phyloP scores from a whole-genome alignment of 1,140 invertebrate species.

The Ceratina calcarata region DNA sequence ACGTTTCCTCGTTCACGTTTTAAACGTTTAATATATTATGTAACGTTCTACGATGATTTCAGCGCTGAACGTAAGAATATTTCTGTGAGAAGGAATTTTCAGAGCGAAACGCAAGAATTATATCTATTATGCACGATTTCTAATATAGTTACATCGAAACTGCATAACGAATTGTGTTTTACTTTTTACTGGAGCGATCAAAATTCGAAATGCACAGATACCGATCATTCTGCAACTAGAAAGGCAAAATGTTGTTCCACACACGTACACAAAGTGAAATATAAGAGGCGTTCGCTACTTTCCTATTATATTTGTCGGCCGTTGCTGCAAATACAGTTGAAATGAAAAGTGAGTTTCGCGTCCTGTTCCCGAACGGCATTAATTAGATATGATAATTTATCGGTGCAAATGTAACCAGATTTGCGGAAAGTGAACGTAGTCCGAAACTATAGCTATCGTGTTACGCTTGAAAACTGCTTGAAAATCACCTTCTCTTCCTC shows the following conservation, averaged over 20 bases:
- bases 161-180: conserved; percentile 2
- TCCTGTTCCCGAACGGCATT: neutral
- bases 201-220: neutral
- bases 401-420: neutral
- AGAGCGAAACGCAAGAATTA: neutral
- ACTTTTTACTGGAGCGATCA: neutral
- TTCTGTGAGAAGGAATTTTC: neutral
- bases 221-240: neutral
- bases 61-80: neutral
- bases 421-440: no score
- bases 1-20: no score
- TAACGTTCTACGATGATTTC: no score
- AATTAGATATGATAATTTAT: neutral
- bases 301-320: conserved; percentile 17
- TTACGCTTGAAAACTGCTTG: neutral
- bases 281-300: conserved; percentile 25
- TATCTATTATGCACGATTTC: neutral
- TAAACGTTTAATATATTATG: no score
- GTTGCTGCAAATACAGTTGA: conserved; percentile 11
- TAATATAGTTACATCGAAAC: conserved; percentile 8
- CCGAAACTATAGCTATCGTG: no score
- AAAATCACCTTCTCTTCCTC: neutral
- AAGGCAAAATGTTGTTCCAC: conserved; percentile 31
- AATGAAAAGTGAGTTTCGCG: conserved; percentile 38
- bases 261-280: conserved; percentile 9